A percentile compares a stretch with the other conserved stretches of the same genome.
phyloP scores from a whole-genome alignment of 2,888 invertebrate genomes.

The Carcina quercana region DNA sequence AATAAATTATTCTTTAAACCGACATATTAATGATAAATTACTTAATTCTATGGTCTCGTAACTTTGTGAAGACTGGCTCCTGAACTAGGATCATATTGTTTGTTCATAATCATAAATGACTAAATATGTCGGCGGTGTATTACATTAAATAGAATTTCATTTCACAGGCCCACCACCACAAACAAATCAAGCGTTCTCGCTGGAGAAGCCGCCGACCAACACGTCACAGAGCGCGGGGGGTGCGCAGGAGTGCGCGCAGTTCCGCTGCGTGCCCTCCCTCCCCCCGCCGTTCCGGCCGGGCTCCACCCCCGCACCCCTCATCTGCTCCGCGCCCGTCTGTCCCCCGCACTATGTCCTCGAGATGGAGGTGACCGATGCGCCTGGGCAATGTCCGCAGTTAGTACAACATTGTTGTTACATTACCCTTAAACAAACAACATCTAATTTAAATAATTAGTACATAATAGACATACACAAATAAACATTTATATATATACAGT shows the following conservation, averaged over 20 bases:
- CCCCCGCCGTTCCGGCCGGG: conserved; percentile 57
- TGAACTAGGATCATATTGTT: too few species aligned
- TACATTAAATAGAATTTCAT: background rate
- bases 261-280: conserved; percentile 67
- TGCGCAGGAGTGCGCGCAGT: conserved; percentile 58
- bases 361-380: conserved; percentile 42
- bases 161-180: conserved; percentile 25
- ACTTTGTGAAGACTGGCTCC: too few species aligned
- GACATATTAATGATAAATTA: too few species aligned
- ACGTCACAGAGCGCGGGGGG: conserved; percentile 9
- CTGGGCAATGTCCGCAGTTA: conserved; percentile 68
- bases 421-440: too few species aligned
- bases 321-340: conserved; percentile 70
- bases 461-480: too few species aligned
- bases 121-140: background rate
- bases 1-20: too few species aligned
- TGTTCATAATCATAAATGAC: too few species aligned
- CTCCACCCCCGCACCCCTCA: conserved; percentile 28
- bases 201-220: conserved; percentile 40
- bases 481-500: too few species aligned
- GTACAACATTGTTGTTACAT: too few species aligned
- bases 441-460: too few species aligned
- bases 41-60: too few species aligned
- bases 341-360: conserved; percentile 75
- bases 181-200: conserved; percentile 41